Evolutionary conservation across 53 echinoderm and acorn worm species (phyloP), one percentile per base, ranked within the genome.

Genomic region (Holothuria scabra): DNA sequence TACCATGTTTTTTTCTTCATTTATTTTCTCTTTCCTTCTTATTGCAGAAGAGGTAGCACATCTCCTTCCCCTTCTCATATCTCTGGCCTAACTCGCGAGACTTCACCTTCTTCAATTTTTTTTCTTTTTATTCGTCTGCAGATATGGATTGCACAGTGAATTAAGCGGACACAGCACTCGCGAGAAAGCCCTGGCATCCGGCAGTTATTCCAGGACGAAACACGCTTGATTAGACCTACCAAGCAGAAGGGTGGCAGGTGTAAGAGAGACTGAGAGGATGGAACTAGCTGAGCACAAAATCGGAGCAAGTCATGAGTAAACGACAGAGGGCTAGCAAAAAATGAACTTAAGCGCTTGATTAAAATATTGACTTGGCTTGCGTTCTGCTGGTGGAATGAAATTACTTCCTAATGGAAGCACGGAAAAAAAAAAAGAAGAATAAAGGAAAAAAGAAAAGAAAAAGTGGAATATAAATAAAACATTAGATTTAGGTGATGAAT

Each of bases 351-450:
- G 24, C 46, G 46, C 48, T 65, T 72, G 72, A 72, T 72, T 72
- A 72, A 72, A 72, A 72, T 72, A 72, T 72, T 72, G 72, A 72
- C 72, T 72, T 72, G 72, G 72, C 72, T 72, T 46, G 23, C 46
- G 8, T 23, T 65, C 65, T 65, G 21, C 26, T 72, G 44, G 46
- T 46, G 41, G 72, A 44, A 72, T 44, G 72, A 30, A 72, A 72
- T 72, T 72, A 72, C 46, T 44, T 72, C 44, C 48, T 72, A 72
- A 72, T 72, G 72, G 72, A 72, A 72, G 35, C 48, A 32, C 23
- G 46, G 38, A 14, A 48, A 12, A 21, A 41, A 34, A 41, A 34
- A 33, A 20, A 4, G 5, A 23, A 34, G 69, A 69, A 69, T 28
- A 31, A 65, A 52, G 69, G 8, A 41, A 22, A 26, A 72, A 34